Evolutionary conservation across 1,140 invertebrate species (phyloP).

Genomic region (Euborellia annulipes): DNA sequence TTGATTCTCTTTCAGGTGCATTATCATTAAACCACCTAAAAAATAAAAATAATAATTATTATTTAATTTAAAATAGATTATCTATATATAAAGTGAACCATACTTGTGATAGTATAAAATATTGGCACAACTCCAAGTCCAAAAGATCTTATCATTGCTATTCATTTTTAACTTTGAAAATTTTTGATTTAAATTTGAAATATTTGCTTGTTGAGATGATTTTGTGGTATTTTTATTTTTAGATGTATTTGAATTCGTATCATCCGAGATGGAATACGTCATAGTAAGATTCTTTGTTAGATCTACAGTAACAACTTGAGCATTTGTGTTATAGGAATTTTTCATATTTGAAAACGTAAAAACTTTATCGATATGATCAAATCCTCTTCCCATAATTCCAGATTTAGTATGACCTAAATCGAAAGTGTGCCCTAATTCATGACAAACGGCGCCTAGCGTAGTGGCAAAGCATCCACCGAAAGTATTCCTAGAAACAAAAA

Average conservation of each 20-base stretch:
- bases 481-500: conserved; percentile 41
- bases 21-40: too few species aligned
- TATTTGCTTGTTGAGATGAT: too few species aligned
- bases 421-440: conserved; percentile 89
- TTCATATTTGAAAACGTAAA: conserved; percentile 40
- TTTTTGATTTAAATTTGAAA: too few species aligned
- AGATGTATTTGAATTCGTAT: too few species aligned
- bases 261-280: conserved; percentile 4
- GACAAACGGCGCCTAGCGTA: conserved; percentile 79
- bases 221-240: too few species aligned
- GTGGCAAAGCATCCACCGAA: conserved; percentile 81
- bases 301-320: conserved; percentile 24
- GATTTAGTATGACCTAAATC: conserved; percentile 79
- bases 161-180: too few species aligned
- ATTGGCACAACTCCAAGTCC: conserved; percentile 6
- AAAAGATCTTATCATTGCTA: conserved; percentile 2
- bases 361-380: conserved; percentile 71
- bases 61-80: conserved; percentile 4
- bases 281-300: conserved; percentile 30
- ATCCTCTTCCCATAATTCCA: conserved; percentile 89
- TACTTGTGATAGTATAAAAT: conserved; percentile 10
- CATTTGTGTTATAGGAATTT: conserved; percentile 7
- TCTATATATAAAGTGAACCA: background rate
- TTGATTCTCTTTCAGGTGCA: too few species aligned
- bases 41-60: conserved; percentile 15